Evolutionary conservation across 2,888 invertebrate genomes (phyloP), one percentile per base, ranked within the genome.

Genomic region (Formica aserva): DNA sequence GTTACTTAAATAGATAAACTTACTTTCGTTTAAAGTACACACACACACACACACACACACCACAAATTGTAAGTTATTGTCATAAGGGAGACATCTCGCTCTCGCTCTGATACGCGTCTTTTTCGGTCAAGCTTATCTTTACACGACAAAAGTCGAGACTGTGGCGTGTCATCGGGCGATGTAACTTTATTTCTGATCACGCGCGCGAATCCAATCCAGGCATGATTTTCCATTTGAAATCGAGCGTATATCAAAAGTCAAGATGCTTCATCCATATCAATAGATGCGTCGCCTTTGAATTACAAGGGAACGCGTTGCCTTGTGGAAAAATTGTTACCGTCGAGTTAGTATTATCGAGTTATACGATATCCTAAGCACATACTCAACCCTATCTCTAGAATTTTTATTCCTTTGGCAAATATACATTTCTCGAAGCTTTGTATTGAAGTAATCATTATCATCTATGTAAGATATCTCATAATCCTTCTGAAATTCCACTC

Each of bases 171-270:
- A 84, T 82, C 71, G 82, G 89, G 71, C 84, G 78, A 74, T 86
- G 86, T 89, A 86, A 92, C 89, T 93, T 93, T 93, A 93, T 93
- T 94, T 93, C 93, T 90, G 89, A 91, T 94, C 94, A 94, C 94
- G 94, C 93, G 94, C 93, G 90, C 93, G 85, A 92, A 93, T 91
- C 92, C 93, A 93, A 93, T 93, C 92, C 92, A 91, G 87, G 89
- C 92, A 93, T 94, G 93, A 94, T 94, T 94, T 94, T 94, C 93
- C 93, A 94, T 93, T 94, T 94, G 91, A 94, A 94, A 94, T 94
- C 91, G 93, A 94, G 94, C 94, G 93, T 92, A 92, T 93, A 94
- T 94, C 93, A 93, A 93, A 92, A 92, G 90, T 92, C 91, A 89
- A 78, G 87, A 91, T 67, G 89, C 92, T 91, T 93, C 92, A 93